These are phyloP conservation scores for Pterocles burchelli DNA, from an alignment of 2,113 vertebrate genomes.

Conservation along the genomic window DNA sequence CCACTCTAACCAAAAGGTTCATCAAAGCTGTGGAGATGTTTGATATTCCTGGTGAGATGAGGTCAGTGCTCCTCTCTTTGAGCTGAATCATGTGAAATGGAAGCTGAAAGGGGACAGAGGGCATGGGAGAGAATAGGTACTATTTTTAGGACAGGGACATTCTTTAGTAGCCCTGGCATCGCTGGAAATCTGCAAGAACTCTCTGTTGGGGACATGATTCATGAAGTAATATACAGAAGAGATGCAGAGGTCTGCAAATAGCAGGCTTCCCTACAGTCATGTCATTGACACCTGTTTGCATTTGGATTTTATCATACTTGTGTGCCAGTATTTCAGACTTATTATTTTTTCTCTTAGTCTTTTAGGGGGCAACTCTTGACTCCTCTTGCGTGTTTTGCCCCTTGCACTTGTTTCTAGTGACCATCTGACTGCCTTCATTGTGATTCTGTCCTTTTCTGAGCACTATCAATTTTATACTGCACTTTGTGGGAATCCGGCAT, in stretches of 20 bases:
- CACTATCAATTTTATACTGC: not conserved
- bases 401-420: not conserved
- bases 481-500: not conserved
- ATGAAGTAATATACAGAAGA: not conserved
- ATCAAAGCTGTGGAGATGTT: conserved; percentile 42
- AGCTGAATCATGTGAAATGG: conserved; percentile 14
- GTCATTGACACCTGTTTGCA: not conserved
- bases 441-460: not conserved
- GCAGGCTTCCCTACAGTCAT: not conserved
- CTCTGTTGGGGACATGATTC: not conserved
- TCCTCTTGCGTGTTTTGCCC: not conserved
- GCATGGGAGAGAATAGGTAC: conserved; percentile 30
- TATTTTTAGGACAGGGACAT: conserved; percentile 43
- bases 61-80: conserved; percentile 31
- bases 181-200: not conserved
- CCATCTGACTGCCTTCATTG: not conserved
- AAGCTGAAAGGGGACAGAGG: conserved; percentile 49
- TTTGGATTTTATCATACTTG: not conserved
- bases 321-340: not conserved
- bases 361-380: not conserved
- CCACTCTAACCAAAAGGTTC: conserved; percentile 8
- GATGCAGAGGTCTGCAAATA: not conserved
- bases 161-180: conserved; percentile 8
- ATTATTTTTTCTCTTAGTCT: not conserved
- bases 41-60: conserved; percentile 24